These are phyloP conservation scores for Gobiocypris rarus DNA, from an alignment of 2,113 vertebrate genomes.

Conservation along the genomic window DNA sequence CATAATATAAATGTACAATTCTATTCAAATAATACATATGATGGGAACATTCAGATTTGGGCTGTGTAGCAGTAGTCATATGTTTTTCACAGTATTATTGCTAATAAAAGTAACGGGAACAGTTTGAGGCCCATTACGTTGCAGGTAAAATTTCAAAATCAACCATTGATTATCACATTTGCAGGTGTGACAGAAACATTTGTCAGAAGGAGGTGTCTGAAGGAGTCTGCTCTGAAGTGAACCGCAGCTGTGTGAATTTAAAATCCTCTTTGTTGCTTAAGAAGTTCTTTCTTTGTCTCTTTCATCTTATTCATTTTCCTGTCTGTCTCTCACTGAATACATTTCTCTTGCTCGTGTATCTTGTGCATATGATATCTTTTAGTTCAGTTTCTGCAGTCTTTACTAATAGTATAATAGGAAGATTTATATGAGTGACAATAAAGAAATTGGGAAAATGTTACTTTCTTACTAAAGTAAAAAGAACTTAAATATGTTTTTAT, in stretches of 20 bases:
- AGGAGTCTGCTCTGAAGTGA: neutral
- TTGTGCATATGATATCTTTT: neutral
- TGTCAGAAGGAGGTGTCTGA: constrained; percentile 14
- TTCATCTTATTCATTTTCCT: neutral
- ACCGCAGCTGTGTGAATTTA: neutral
- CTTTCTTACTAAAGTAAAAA: neutral
- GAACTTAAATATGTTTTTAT: neutral
- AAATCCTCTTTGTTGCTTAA: constrained; percentile 15
- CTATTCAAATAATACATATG: neutral
- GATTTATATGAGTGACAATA: neutral
- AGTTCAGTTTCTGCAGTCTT: neutral
- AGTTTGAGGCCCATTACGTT: neutral
- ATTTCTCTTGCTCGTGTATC: neutral
- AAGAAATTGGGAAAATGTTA: neutral
- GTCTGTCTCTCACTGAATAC: neutral
- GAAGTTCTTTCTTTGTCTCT: neutral
- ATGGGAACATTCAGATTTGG: neutral
- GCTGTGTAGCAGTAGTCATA: neutral
- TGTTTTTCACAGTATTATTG: neutral
- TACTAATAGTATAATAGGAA: neutral
- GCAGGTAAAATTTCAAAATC: constrained; percentile 15
- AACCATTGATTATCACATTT: neutral
- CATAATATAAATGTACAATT: too few relatives aligned
- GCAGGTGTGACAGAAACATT: constrained; percentile 12
- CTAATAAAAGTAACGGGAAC: constrained; percentile 16